These are phyloP conservation scores for Parapsyche elsis DNA, from an alignment of 1,140 invertebrate species.

Conservation along the genomic window DNA sequence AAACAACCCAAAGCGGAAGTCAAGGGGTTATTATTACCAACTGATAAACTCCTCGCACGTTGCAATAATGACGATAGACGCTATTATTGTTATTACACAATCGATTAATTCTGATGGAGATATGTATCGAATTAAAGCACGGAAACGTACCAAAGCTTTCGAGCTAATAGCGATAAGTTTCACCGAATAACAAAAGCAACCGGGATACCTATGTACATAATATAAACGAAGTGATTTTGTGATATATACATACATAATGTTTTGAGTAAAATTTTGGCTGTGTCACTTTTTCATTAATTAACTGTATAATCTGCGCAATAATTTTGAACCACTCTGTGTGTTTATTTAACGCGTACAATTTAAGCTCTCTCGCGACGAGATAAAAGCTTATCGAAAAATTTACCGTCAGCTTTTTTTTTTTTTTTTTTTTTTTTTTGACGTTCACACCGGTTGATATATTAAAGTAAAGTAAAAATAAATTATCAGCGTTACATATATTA, in stretches of 20 bases:
- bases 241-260: no score
- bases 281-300: no score
- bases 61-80: neutral
- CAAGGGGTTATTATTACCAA: neutral
- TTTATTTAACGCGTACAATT: neutral
- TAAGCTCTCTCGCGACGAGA: neutral
- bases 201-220: no score
- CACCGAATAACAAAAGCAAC: no score
- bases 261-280: neutral
- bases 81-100: no score
- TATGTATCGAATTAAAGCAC: neutral
- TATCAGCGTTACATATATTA: no score
- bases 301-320: neutral
- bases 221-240: no score
- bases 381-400: conserved; percentile 10
- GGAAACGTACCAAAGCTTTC: neutral
- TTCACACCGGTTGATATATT: no score
- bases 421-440: no score
- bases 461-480: no score
- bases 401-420: neutral
- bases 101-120: neutral
- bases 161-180: neutral
- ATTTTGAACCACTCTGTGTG: neutral
- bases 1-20: neutral
- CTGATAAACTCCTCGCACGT: neutral